These are phyloP conservation scores for Sinocyclocheilus maitianheensis DNA, from an alignment of 2,113 vertebrate genomes.

Conservation along the genomic window DNA sequence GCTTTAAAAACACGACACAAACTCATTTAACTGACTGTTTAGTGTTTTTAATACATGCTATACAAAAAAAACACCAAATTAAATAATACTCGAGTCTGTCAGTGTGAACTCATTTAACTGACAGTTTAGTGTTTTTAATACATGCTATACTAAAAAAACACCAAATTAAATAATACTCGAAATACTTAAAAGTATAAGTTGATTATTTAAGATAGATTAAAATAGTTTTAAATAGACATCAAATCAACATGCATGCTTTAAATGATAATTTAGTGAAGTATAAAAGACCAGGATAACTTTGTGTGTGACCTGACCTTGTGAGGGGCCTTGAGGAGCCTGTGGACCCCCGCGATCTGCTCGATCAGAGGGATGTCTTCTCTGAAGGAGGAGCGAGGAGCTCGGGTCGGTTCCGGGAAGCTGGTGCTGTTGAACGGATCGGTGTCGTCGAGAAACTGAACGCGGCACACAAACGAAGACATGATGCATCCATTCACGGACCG, in stretches of 20 bases:
- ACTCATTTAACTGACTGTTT: background rate
- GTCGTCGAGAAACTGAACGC: conserved; percentile 94
- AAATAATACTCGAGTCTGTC: background rate
- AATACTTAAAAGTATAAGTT: background rate
- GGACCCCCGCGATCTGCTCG: conserved; percentile 87
- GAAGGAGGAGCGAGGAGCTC: conserved; percentile 88
- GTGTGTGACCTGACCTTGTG: conserved; percentile 82
- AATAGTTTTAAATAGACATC: background rate
- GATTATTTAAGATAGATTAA: background rate
- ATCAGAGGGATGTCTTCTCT: conserved; percentile 87
- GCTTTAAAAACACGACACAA: too few relatives aligned
- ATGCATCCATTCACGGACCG: conserved; percentile 59
- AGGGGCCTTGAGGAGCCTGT: conserved; percentile 87
- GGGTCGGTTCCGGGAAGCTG: conserved; percentile 89
- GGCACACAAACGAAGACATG: conserved; percentile 90
- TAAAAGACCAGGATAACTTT: background rate
- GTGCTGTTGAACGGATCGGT: conserved; percentile 96
- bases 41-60: background rate
- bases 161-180: background rate
- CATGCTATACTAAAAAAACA: background rate
- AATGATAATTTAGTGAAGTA: background rate
- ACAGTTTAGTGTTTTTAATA: background rate
- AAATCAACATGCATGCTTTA: background rate
- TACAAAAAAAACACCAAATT: background rate
- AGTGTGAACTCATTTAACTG: background rate